These are phyloP conservation scores for Physeter macrocephalus DNA, from an alignment of 2,113 vertebrate genomes.

Conservation along the genomic window DNA sequence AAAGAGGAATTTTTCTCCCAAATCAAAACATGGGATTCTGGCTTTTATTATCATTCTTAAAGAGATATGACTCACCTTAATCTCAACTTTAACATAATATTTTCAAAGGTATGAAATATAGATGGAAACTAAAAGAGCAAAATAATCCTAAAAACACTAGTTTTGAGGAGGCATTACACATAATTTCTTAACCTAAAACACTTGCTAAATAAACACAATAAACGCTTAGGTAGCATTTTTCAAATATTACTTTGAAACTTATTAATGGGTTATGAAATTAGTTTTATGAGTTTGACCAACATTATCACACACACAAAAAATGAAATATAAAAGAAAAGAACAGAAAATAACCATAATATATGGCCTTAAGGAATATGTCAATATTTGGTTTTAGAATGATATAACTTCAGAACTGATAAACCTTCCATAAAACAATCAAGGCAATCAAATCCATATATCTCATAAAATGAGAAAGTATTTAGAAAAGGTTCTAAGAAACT, in stretches of 20 bases:
- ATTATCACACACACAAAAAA: background rate
- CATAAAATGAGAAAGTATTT: constrained; percentile 47
- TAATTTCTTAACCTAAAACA: constrained; percentile 65
- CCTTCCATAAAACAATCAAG: background rate
- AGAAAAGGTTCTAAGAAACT: background rate
- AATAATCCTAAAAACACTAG: background rate
- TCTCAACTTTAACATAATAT: constrained; percentile 10
- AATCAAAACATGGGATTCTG: constrained; percentile 1
- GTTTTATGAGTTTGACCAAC: background rate
- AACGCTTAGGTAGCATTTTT: constrained; percentile 47
- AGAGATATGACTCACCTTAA: background rate
- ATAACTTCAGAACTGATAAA: constrained; percentile 52
- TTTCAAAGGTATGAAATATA: background rate
- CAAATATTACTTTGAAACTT: background rate
- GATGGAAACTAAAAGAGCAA: constrained; percentile 1
- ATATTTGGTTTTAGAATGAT: constrained; percentile 53
- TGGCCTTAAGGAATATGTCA: background rate
- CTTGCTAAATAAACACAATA: constrained; percentile 56
- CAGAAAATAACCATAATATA: background rate
- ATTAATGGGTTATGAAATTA: background rate
- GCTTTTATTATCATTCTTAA: constrained; percentile 27
- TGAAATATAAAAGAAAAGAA: background rate
- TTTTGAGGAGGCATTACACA: constrained; percentile 46
- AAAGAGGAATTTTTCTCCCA: background rate
- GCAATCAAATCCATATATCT: background rate